Evolutionary conservation across 2,888 invertebrate species (phyloP).

Genomic region (Brachycybe producta): DNA sequence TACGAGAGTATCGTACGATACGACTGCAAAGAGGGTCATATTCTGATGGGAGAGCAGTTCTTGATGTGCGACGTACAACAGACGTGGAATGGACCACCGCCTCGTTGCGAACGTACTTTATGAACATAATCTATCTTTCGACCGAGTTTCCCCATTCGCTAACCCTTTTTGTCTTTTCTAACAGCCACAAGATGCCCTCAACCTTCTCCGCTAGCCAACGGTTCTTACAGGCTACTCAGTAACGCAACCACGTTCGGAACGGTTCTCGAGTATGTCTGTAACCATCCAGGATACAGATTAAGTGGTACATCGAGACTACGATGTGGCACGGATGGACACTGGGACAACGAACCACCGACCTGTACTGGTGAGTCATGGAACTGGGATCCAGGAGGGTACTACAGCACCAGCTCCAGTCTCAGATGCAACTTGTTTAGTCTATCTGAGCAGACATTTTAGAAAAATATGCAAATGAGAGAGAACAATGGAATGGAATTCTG

Average conservation of each 20-base stretch:
- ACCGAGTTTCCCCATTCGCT: too few species aligned
- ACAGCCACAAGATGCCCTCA: slow-evolving; percentile 47
- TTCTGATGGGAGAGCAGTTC: slow-evolving; percentile 66
- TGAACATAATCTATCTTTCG: too few species aligned
- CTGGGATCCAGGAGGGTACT: too few species aligned
- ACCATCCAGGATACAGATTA: slow-evolving; percentile 49
- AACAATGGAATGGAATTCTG: too few species aligned
- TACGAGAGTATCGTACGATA: slow-evolving; percentile 77
- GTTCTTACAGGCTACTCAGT: slow-evolving; percentile 25
- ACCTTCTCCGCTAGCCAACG: slow-evolving; percentile 52
- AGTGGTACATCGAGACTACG: slow-evolving; percentile 51
- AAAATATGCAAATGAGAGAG: too few species aligned
- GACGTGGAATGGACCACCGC: slow-evolving; percentile 77
- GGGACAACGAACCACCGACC: slow-evolving; percentile 59
- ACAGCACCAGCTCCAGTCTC: too few species aligned
- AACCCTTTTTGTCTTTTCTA: not conserved
- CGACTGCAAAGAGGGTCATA: slow-evolving; percentile 65
- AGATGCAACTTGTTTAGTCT: too few species aligned
- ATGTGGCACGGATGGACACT: slow-evolving; percentile 63
- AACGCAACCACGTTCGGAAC: slow-evolving; percentile 47
- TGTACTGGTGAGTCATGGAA: slow-evolving; percentile 50
- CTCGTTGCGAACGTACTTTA: slow-evolving; percentile 52
- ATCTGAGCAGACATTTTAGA: too few species aligned
- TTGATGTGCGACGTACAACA: slow-evolving; percentile 83
- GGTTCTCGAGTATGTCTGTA: slow-evolving; percentile 60